phyloP scores from a whole-genome alignment of 23 tunicate genomes.

The Pegea sp. region DNA sequence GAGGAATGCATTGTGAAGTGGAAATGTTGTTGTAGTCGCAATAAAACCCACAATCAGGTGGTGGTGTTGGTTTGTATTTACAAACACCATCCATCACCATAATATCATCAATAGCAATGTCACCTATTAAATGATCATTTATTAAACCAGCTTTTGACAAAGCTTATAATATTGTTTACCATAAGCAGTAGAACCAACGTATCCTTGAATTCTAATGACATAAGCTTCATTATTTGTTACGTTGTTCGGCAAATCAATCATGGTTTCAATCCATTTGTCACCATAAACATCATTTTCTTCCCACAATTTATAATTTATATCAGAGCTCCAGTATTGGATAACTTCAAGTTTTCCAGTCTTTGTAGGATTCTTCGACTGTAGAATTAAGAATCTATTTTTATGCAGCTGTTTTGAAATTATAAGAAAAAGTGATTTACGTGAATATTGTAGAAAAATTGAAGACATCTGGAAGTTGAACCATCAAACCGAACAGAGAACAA shows the following conservation, averaged over 20 bases:
- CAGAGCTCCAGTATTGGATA: constrained; percentile 69
- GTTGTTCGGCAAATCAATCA: constrained; percentile 84
- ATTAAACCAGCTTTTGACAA: neutral
- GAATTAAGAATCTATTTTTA: neutral
- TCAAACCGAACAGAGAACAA: constrained; percentile 74
- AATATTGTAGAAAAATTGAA: constrained; percentile 77
- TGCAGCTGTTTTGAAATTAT: no score
- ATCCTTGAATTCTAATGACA: constrained; percentile 33
- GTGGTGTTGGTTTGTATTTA: constrained; percentile 40
- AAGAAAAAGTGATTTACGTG: constrained; percentile 15
- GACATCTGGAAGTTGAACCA: constrained; percentile 43
- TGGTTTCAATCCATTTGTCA: constrained; percentile 75
- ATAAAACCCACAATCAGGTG: constrained; percentile 37
- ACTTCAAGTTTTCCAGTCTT: constrained; percentile 50
- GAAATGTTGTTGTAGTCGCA: constrained; percentile 26
- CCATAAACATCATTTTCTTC: constrained; percentile 48
- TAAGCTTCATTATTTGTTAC: constrained; percentile 57
- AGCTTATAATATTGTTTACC: constrained; percentile 9
- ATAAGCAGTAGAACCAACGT: constrained; percentile 54
- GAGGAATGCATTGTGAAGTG: constrained; percentile 27
- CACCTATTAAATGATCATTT: constrained; percentile 15
- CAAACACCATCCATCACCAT: constrained; percentile 35
- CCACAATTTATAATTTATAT: constrained; percentile 35
- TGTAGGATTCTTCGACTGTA: constrained; percentile 17
- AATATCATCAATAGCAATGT: constrained; percentile 72